Percentiles rank a stretch among this genome's conserved stretches.
Evolutionary conservation across 2,113 vertebrate genomes (phyloP).

Genomic region (Myiozetetes cayanensis): DNA sequence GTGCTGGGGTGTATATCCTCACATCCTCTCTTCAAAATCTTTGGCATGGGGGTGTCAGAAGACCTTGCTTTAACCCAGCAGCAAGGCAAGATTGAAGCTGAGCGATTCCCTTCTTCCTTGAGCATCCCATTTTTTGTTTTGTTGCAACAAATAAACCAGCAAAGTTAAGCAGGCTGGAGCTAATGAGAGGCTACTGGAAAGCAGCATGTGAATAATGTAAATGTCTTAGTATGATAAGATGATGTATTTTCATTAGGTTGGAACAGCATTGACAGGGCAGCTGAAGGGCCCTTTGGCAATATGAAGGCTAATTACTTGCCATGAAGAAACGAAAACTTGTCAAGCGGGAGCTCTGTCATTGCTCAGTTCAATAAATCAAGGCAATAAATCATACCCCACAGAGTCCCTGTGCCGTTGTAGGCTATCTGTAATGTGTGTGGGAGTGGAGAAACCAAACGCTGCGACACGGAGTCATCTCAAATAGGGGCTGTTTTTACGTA

Average conservation of each 20-base stretch:
- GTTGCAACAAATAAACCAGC: neutral
- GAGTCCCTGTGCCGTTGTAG: conserved; percentile 21
- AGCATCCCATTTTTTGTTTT: neutral
- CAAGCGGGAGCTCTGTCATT: conserved; percentile 56
- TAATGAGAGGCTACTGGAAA: conserved; percentile 47
- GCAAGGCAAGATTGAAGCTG: neutral
- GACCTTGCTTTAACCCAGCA: neutral
- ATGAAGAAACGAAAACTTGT: conserved; percentile 69
- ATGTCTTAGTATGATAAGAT: conserved; percentile 34
- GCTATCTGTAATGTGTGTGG: neutral
- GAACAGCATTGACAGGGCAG: conserved; percentile 59
- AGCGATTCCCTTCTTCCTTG: neutral
- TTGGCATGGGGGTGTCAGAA: neutral
- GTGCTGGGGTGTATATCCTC: neutral
- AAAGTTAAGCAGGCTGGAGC: conserved; percentile 12
- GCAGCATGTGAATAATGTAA: conserved; percentile 51
- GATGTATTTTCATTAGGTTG: conserved; percentile 54
- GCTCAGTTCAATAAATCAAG: conserved; percentile 71
- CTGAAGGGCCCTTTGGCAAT: conserved; percentile 73
- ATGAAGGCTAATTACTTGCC: conserved; percentile 75
- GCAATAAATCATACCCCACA: conserved; percentile 58
- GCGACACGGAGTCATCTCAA: neutral
- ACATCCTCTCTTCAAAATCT: neutral
- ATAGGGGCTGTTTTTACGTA: neutral
- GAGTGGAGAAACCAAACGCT: neutral